Percentiles rank a stretch among this genome's conserved stretches.
Conservation (phyloP, 2,888 invertebrate species). For the Pollenia griseotomentosa region DNA sequence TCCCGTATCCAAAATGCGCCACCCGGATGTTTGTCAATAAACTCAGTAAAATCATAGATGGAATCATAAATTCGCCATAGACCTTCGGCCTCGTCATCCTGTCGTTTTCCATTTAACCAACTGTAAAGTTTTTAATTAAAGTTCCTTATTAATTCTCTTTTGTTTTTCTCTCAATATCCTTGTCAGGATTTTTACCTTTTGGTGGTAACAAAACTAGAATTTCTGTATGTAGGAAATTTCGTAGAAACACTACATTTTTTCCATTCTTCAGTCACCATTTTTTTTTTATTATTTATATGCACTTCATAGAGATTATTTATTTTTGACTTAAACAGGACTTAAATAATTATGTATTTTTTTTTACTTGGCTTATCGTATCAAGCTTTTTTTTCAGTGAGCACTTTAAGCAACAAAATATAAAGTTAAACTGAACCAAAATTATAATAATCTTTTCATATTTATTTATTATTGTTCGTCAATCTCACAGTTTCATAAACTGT, state of each 20-base stretch:
- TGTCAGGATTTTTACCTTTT: constrained; percentile 75
- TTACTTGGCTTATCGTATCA: background rate
- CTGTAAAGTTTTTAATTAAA: constrained; percentile 72
- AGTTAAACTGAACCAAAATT: constrained; percentile 47
- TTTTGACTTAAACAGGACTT: too few relatives aligned
- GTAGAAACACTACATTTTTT: constrained; percentile 81
- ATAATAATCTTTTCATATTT: constrained; percentile 44
- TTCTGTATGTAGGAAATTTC: constrained; percentile 83
- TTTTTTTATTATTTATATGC: background rate
- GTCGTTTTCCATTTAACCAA: constrained; percentile 88
- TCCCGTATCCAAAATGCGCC: constrained; percentile 90
- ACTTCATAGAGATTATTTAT: too few relatives aligned
- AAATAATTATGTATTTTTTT: background rate
- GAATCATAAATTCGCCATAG: constrained; percentile 91
- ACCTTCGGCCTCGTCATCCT: constrained; percentile 90
- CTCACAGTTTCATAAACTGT: background rate
- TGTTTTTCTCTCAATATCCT: background rate
- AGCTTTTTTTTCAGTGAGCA: background rate
- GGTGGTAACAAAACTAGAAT: constrained; percentile 78
- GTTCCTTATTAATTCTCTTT: background rate
- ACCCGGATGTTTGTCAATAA: constrained; percentile 93
- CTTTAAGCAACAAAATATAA: constrained; percentile 9
- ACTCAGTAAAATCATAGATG: constrained; percentile 93
- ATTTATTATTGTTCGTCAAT: constrained; percentile 49
- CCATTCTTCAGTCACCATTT: constrained; percentile 80